These are phyloP conservation scores for Platorchestia sp. DNA, from an alignment of 1,140 invertebrate genomes.

Conservation along the genomic window DNA sequence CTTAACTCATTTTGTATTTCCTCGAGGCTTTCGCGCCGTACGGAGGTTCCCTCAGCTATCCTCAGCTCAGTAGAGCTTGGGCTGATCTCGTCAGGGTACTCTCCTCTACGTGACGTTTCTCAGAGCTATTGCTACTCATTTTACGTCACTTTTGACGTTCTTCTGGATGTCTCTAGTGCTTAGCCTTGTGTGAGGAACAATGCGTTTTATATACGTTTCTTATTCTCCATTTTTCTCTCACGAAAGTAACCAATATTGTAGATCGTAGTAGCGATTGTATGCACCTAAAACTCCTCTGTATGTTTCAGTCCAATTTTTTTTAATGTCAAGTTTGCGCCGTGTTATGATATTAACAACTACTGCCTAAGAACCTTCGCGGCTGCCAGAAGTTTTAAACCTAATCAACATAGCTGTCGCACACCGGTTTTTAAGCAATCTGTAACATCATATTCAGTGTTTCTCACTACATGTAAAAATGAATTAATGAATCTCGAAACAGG, in stretches of 20 bases:
- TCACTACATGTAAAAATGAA: background rate
- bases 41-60: background rate
- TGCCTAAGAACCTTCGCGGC: background rate
- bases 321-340: background rate
- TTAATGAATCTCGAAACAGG: background rate
- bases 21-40: background rate
- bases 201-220: no score
- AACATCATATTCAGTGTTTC: background rate
- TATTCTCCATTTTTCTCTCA: no score
- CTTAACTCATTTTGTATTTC: background rate
- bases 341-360: background rate
- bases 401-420: background rate
- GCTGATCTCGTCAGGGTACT: background rate
- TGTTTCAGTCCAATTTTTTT: background rate
- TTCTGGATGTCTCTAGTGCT: no score
- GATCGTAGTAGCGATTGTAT: no score
- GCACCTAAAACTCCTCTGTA: background rate
- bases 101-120: no score
- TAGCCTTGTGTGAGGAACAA: no score
- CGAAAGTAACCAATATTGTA: background rate
- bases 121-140: no score
- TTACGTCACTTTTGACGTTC: no score
- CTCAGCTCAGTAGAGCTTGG: background rate
- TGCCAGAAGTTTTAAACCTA: background rate
- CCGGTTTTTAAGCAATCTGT: background rate